These are phyloP conservation scores for Eumacrocentrus americanus DNA, from an alignment of 2,888 invertebrate genomes.

Conservation along the genomic window DNA sequence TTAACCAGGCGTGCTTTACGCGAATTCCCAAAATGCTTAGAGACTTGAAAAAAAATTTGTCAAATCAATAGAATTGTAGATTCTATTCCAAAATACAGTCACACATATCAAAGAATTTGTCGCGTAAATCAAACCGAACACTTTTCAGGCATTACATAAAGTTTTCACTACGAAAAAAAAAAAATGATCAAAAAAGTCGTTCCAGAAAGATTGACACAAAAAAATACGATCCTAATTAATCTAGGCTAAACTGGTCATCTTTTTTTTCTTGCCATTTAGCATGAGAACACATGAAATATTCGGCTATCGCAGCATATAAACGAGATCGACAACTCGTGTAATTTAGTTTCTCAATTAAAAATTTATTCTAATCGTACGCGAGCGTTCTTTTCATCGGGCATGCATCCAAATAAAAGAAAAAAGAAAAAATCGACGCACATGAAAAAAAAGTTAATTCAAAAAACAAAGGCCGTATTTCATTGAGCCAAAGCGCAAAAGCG, in stretches of 20 bases:
- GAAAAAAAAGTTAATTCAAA: background rate
- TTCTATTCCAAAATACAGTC: background rate
- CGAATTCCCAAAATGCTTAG: background rate
- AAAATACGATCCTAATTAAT: background rate
- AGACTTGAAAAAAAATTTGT: background rate
- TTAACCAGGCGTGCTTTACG: background rate
- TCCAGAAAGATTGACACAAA: constrained; percentile 8
- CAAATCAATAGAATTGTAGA: background rate
- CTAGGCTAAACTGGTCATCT: constrained; percentile 30
- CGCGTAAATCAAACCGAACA: background rate
- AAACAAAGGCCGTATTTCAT: background rate
- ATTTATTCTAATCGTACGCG: background rate
- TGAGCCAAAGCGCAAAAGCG: background rate
- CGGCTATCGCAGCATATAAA: constrained; percentile 18
- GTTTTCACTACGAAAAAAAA: constrained; percentile 6
- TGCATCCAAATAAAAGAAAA: background rate
- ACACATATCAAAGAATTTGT: background rate
- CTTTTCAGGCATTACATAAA: background rate
- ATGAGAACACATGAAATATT: constrained; percentile 26
- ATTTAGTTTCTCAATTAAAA: background rate
- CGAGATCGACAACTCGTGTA: constrained; percentile 4
- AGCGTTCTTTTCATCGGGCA: background rate
- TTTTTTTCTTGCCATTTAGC: constrained; percentile 24
- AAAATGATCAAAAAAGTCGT: constrained; percentile 8
- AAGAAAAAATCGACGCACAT: background rate